Conservation (phyloP, 1,140 invertebrate species). For the Pachyrhynchus sulphureomaculatus region DNA sequence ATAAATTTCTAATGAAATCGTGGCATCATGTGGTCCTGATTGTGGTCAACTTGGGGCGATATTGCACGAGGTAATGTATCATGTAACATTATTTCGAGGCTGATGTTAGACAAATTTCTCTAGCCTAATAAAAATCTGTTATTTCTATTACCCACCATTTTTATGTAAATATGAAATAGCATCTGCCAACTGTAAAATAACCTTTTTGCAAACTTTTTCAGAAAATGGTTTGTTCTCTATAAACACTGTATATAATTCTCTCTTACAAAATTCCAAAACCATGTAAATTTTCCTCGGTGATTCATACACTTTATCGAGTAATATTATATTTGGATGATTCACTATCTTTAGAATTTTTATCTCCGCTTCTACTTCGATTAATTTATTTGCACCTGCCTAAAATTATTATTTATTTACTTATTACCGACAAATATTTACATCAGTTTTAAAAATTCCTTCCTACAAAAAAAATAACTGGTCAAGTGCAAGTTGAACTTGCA, state of each 20-base stretch:
- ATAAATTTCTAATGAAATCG: too few relatives aligned
- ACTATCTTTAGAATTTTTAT: conserved; percentile 59
- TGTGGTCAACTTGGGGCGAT: too few relatives aligned
- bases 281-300: conserved; percentile 54
- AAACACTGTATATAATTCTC: conserved; percentile 52
- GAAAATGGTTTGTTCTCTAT: conserved; percentile 47
- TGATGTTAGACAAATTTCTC: too few relatives aligned
- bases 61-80: too few relatives aligned
- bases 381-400: conserved; percentile 41
- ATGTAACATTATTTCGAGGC: too few relatives aligned
- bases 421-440: neutral
- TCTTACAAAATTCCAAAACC: conserved; percentile 56
- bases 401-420: conserved; percentile 7
- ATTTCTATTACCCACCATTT: too few relatives aligned
- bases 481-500: too few relatives aligned
- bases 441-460: neutral
- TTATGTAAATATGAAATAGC: conserved; percentile 60
- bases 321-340: conserved; percentile 58
- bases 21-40: too few relatives aligned
- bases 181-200: conserved; percentile 54
- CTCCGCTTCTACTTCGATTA: conserved; percentile 54
- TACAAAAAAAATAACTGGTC: too few relatives aligned
- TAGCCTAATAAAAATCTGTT: too few relatives aligned
- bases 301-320: conserved; percentile 57
- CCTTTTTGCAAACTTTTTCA: conserved; percentile 52